These are phyloP conservation scores for Argyresthia goedartella DNA, from an alignment of 2,888 invertebrate species.

Conservation along the genomic window DNA sequence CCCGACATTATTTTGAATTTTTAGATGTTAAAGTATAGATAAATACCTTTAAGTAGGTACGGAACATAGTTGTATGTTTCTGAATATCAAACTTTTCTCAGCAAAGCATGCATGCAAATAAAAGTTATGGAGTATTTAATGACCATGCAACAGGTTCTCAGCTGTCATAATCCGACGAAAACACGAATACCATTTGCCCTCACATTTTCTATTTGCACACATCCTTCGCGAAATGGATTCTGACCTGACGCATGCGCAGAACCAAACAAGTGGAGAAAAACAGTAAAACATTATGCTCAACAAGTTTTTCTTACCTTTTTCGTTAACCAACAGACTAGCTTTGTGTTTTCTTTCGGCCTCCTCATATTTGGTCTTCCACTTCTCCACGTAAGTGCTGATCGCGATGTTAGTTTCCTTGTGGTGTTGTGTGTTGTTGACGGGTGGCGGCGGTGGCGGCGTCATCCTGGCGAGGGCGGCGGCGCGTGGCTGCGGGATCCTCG, in stretches of 20 bases:
- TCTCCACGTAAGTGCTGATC: constrained; percentile 63
- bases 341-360: constrained; percentile 79
- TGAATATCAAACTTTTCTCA: too few relatives aligned
- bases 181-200: constrained; percentile 56
- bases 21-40: too few relatives aligned
- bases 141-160: constrained; percentile 59
- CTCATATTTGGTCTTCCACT: constrained; percentile 79
- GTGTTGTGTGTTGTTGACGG: constrained; percentile 30
- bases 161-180: constrained; percentile 57
- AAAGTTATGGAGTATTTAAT: constrained; percentile 43
- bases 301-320: constrained; percentile 72
- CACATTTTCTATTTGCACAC: constrained; percentile 59
- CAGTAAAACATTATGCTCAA: constrained; percentile 12
- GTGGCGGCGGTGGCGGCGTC: constrained; percentile 38
- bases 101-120: too few relatives aligned
- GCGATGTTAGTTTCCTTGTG: constrained; percentile 61
- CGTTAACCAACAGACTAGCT: constrained; percentile 74
- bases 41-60: too few relatives aligned
- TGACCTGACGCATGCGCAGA: constrained; percentile 49
- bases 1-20: too few relatives aligned
- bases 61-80: too few relatives aligned
- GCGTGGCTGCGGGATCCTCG: constrained; percentile 53
- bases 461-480: constrained; percentile 46
- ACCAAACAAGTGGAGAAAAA: constrained; percentile 20
- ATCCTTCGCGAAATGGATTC: constrained; percentile 14